A percentile compares a stretch with the other conserved stretches of the same genome.
phyloP scores from a whole-genome alignment of 2,888 invertebrate species.

The Lasioglossum leucozonium region DNA sequence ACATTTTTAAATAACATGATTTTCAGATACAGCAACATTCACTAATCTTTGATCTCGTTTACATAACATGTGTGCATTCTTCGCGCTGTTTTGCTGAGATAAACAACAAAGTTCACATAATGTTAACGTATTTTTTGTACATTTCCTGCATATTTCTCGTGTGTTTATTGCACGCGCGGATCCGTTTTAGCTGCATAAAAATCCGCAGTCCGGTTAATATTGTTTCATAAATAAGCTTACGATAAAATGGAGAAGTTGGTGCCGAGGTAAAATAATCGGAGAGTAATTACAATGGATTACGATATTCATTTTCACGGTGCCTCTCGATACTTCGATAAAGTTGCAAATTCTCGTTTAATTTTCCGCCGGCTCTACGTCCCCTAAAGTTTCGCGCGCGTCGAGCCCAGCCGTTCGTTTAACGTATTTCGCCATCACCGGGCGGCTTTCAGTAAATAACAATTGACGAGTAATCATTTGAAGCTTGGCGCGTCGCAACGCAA shows the following conservation, averaged over 20 bases:
- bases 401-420: background rate
- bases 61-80: too few species aligned
- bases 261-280: background rate
- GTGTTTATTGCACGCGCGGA: too few species aligned
- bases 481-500: background rate
- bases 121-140: too few species aligned
- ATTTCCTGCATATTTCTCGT: too few species aligned
- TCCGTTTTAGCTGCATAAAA: background rate
- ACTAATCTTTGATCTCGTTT: too few species aligned
- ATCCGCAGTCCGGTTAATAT: background rate
- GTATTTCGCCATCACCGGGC: background rate
- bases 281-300: background rate
- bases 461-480: background rate
- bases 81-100: too few species aligned
- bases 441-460: conserved; percentile 8
- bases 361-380: background rate
- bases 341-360: conserved; percentile 6
- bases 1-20: too few species aligned
- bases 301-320: background rate
- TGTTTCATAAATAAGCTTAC: background rate
- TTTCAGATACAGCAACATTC: too few species aligned
- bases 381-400: background rate
- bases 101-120: too few species aligned
- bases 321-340: background rate
- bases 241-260: background rate